phyloP scores from a whole-genome alignment of 64 coral and sea anemone genomes.

The Catalaphyllia jardinei region DNA sequence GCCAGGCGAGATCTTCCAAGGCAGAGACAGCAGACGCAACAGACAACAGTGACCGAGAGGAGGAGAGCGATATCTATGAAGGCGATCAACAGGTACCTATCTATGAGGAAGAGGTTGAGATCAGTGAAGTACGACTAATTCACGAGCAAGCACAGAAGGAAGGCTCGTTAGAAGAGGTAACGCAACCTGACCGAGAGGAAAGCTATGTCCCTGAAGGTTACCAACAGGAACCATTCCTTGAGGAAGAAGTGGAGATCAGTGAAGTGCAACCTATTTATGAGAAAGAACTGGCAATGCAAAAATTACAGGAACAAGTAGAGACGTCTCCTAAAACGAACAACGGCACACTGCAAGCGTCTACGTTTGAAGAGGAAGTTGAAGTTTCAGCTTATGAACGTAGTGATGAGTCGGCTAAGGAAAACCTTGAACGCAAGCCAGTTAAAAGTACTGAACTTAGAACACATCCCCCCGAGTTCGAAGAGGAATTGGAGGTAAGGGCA shows the following conservation, averaged over 20 bases:
- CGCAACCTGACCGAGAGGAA: too few relatives aligned
- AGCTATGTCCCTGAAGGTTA: not conserved
- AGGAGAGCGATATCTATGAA: not conserved
- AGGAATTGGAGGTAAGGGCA: constrained; percentile 61
- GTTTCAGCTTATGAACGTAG: not conserved
- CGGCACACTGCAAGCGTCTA: not conserved
- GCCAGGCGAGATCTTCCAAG: not conserved
- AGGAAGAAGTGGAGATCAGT: constrained; percentile 20
- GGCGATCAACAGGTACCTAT: not conserved
- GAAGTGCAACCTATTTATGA: not conserved
- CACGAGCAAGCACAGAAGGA: constrained; percentile 54
- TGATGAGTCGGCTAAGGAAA: constrained; percentile 5
- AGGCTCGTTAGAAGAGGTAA: too few relatives aligned
- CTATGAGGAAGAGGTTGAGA: constrained; percentile 21
- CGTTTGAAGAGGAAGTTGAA: constrained; percentile 70
- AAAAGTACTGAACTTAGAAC: not conserved
- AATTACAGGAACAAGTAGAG: not conserved
- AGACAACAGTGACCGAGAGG: not conserved
- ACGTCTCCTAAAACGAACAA: not conserved
- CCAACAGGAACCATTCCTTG: not conserved
- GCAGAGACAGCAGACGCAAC: not conserved
- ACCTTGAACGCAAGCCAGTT: not conserved
- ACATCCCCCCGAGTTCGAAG: constrained; percentile 50
- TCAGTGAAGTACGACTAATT: not conserved
- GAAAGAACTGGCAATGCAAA: constrained; percentile 64